phyloP scores from a whole-genome alignment of 2,113 vertebrate genomes.

The Serinus canaria region DNA sequence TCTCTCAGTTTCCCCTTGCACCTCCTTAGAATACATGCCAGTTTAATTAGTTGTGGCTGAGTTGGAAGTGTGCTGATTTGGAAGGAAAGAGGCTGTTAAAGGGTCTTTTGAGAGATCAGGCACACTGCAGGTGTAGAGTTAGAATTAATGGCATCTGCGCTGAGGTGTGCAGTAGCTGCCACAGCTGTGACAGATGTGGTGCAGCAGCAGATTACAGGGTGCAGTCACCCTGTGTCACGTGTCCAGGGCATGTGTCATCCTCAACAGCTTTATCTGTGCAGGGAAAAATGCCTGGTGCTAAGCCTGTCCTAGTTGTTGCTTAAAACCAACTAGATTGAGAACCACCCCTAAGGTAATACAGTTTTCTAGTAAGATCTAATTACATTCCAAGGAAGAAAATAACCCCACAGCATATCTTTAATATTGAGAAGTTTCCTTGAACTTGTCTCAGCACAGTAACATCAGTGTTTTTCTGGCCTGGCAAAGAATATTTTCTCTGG shows the following conservation, averaged over 20 bases:
- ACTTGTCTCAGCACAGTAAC: not conserved
- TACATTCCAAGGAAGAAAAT: not conserved
- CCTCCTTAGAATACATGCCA: not conserved
- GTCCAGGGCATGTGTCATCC: not conserved
- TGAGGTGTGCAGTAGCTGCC: not conserved
- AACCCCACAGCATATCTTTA: accelerated
- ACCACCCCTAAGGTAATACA: not conserved
- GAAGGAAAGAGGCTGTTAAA: not conserved
- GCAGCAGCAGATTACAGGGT: not conserved
- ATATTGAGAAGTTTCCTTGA: not conserved
- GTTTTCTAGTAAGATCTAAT: not conserved
- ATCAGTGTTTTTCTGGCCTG: not conserved
- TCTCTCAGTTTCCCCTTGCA: not conserved
- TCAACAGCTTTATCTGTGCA: not conserved
- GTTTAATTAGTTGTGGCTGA: not conserved
- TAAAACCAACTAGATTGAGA: not conserved
- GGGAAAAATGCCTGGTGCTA: not conserved
- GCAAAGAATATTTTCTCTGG: not conserved
- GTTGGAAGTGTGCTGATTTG: not conserved
- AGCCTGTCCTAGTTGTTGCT: not conserved
- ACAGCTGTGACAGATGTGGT: constrained; percentile 11
- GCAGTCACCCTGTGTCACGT: not conserved
- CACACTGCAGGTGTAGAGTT: not conserved
- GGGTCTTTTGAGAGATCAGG: not conserved
- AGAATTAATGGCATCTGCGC: not conserved